Percentiles rank a stretch among this genome's conserved stretches.
Conservation (phyloP, 2,888 invertebrate species). For the Scaptomyza parva region DNA sequence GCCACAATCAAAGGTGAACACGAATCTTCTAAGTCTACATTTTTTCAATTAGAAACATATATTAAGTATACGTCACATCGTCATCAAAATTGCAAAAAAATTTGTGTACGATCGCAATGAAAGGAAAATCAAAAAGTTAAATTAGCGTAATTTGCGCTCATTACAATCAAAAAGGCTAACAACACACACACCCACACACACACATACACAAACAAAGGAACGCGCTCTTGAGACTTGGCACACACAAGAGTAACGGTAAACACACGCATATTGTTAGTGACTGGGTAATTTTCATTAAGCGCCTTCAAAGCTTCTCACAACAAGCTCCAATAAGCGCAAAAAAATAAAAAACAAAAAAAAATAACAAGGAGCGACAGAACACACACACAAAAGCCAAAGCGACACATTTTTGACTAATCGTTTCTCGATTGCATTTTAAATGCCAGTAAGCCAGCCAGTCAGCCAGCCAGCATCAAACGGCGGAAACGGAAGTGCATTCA, state of each 20-base stretch:
- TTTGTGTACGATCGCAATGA: conserved; percentile 11
- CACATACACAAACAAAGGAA: not conserved
- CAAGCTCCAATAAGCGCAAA: not conserved
- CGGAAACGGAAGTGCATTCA: conserved; percentile 64
- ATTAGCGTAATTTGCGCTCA: conserved; percentile 68
- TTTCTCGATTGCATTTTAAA: conserved; percentile 63
- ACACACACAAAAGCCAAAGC: conserved; percentile 14
- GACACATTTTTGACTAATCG: conserved; percentile 66
- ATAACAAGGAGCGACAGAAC: not conserved
- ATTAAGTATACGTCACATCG: conserved; percentile 7
- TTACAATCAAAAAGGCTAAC: conserved; percentile 58
- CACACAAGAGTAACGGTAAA: conserved; percentile 5
- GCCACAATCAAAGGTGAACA: conserved; percentile 18
- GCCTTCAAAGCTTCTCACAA: conserved; percentile 12
- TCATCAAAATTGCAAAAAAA: conserved; percentile 31
- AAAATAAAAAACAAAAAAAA: conserved; percentile 4
- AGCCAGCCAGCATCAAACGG: conserved; percentile 26
- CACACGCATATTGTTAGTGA: conserved; percentile 22
- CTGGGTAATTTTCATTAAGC: conserved; percentile 50
- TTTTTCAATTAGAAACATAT: not conserved
- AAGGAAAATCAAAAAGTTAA: conserved; percentile 44
- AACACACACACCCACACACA: conserved; percentile 18
- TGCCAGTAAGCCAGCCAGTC: conserved; percentile 28
- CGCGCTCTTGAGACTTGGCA: conserved; percentile 7
- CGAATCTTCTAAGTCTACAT: conserved; percentile 13